Evolutionary conservation across 64 coral and sea anemone species (phyloP).

Genomic region (Exaiptasia diaphana): DNA sequence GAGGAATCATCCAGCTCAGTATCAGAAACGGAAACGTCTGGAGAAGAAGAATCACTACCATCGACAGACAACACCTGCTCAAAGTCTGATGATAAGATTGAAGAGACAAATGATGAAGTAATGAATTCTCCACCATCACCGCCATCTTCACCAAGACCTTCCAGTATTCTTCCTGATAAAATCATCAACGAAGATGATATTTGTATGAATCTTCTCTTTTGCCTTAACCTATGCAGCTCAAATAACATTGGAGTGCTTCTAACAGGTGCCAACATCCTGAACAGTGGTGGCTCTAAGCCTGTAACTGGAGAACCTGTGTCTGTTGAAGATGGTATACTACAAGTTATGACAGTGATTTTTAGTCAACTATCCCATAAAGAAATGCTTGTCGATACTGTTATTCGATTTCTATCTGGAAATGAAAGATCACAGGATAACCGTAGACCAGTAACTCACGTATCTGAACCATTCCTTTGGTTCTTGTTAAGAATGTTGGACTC

Average conservation of each 20-base stretch:
- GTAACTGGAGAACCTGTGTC: constrained; percentile 43
- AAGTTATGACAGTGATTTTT: constrained; percentile 62
- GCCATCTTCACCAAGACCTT: neutral
- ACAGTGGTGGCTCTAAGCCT: neutral
- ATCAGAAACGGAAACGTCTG: constrained; percentile 3
- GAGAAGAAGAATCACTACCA: neutral
- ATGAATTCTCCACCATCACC: neutral
- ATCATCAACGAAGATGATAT: constrained; percentile 16
- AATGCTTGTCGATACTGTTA: constrained; percentile 16
- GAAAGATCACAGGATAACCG: neutral
- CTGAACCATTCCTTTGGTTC: constrained; percentile 82
- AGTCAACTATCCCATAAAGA: constrained; percentile 34
- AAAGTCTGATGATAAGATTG: neutral
- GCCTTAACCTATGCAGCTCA: constrained; percentile 31
- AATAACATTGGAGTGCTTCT: constrained; percentile 15
- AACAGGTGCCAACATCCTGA: neutral
- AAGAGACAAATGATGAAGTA: neutral
- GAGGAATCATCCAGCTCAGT: neutral
- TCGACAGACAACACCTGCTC: neutral
- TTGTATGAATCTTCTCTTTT: constrained; percentile 14
- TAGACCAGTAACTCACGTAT: constrained; percentile 25
- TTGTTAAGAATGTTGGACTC: constrained; percentile 57
- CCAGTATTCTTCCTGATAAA: neutral
- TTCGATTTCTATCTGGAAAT: constrained; percentile 26
- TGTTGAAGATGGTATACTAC: constrained; percentile 80